Base-by-base conservation (phyloP, 64 coral and sea anemone species). In the Stichodactyla helianthus region DNA sequence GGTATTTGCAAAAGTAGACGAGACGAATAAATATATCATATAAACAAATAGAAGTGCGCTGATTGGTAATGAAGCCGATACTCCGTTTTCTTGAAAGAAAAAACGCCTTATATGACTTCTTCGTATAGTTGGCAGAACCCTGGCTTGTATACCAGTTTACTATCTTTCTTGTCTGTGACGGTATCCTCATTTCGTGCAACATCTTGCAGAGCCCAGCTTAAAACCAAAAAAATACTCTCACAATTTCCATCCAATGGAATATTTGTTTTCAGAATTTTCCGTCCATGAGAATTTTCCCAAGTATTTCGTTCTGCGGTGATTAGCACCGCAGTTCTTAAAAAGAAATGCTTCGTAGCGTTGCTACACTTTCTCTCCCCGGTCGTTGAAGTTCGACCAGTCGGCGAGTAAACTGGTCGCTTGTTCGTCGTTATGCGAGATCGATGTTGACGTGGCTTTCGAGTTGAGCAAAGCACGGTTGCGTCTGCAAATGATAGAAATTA, bases 341-440 rank as follows among this genome's bases (percentile, higher is more conserved):
- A n/a, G 2, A 27, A 10, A 31, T 23, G 23, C 12, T 10, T 16
- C 6, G 1, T 65, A 65, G 76, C 5, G 16, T 26, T 31, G 35
- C 50, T 81, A 84, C 18, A 84, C 59, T 63, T 84, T 84, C 25
- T 84, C 83, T 63, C 83, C 83, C 8, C 83, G 83, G 55, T 84
- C 83, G 55, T 6, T 62, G 13, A 84, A 84, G 18, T 84, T 57
- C 14, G 83, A 84, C 83, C 83, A 84, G 1, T 84, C 83, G 13
- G 54, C 83, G 20, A 84, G 83, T 53, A 84, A 18, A 25, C 59
- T 84, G 14, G 83, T 63, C 27, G 83, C 53, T 84, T 84, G 83
- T 25, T 84, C 83, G 23, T 84, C 83, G 31, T 20, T 60, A 14
- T 57, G 19, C 1, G 55, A 14, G 1, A 54, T 15, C 19, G 54